These are phyloP conservation scores for Amphipoea lucens DNA, from an alignment of 2,888 invertebrate species.

Conservation along the genomic window DNA sequence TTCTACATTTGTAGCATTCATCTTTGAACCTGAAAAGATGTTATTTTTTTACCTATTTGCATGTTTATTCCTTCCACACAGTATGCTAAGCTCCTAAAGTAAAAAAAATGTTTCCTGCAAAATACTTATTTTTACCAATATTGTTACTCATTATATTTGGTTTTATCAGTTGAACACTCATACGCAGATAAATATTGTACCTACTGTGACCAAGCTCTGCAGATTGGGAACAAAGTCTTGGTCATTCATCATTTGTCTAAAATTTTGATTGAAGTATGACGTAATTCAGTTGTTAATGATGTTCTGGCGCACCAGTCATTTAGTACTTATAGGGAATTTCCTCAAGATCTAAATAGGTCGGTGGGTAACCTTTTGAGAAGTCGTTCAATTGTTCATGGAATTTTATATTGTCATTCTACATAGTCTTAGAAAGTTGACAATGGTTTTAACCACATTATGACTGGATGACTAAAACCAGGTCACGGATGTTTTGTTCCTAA, in stretches of 20 bases:
- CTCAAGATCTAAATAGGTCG: conserved; percentile 26
- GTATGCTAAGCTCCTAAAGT: background rate
- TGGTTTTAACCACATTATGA: conserved; percentile 30
- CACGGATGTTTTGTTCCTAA: conserved; percentile 26
- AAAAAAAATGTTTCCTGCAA: background rate
- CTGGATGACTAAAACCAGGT: conserved; percentile 24
- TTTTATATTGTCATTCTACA: conserved; percentile 36
- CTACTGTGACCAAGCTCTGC: conserved; percentile 5
- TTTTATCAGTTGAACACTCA: conserved; percentile 21
- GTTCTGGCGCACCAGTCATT: conserved; percentile 1
- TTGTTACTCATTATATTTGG: background rate
- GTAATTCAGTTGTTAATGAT: background rate
- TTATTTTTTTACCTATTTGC: background rate
- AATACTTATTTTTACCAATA: background rate
- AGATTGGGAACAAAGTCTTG: conserved; percentile 14
- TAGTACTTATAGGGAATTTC: conserved; percentile 17
- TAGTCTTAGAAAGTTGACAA: conserved; percentile 25
- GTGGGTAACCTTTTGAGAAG: conserved; percentile 2
- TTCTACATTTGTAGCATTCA: too few species aligned
- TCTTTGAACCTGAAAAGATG: background rate
- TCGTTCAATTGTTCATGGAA: conserved; percentile 30
- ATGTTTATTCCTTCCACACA: background rate
- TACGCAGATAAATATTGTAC: conserved; percentile 1
- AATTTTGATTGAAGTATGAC: conserved; percentile 13
- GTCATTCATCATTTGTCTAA: conserved; percentile 14